phyloP scores from a whole-genome alignment of 2,888 invertebrate species.

The Ditula angustiorana region DNA sequence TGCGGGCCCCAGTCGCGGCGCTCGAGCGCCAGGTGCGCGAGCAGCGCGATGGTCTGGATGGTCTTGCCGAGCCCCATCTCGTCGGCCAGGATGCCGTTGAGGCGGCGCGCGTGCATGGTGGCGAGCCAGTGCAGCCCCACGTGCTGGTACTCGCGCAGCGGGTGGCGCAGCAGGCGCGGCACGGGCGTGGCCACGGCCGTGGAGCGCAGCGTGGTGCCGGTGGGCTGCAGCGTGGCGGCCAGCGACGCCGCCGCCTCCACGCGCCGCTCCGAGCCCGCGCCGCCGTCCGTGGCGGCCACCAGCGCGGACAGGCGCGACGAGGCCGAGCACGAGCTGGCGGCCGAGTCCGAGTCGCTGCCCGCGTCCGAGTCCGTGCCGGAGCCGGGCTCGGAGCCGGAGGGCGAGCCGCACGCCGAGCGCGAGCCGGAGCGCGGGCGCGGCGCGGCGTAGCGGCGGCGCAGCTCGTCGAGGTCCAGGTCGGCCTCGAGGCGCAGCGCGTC shows the following conservation, averaged over 20 bases:
- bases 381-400: slow-evolving; percentile 48
- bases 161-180: slow-evolving; percentile 96
- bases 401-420: slow-evolving; percentile 46
- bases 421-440: slow-evolving; percentile 42
- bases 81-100: slow-evolving; percentile 98
- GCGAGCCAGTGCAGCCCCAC: slow-evolving; percentile 99
- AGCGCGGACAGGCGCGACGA: slow-evolving; percentile 47
- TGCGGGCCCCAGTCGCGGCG: slow-evolving; percentile 99
- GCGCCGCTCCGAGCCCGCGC: slow-evolving; percentile 86
- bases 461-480: slow-evolving; percentile 92
- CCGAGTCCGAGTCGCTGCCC: slow-evolving; percentile 51
- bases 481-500: slow-evolving; percentile 92
- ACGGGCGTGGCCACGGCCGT: slow-evolving; percentile 97
- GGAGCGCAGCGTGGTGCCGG: slow-evolving; percentile 98
- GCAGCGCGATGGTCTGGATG: slow-evolving; percentile 97
- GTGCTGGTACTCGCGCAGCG: slow-evolving; percentile 97
- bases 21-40: slow-evolving; percentile 97
- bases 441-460: slow-evolving; percentile 89
- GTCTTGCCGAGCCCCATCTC: slow-evolving; percentile 99
- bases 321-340: slow-evolving; percentile 47
- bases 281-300: slow-evolving; percentile 47
- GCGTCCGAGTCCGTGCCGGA: slow-evolving; percentile 59
- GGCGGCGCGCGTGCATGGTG: slow-evolving; percentile 96
- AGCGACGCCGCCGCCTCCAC: slow-evolving; percentile 97
- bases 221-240: slow-evolving; percentile 98